These are phyloP conservation scores for Synanthedon tipuliformis DNA, from an alignment of 2,888 invertebrate species.

Conservation along the genomic window DNA sequence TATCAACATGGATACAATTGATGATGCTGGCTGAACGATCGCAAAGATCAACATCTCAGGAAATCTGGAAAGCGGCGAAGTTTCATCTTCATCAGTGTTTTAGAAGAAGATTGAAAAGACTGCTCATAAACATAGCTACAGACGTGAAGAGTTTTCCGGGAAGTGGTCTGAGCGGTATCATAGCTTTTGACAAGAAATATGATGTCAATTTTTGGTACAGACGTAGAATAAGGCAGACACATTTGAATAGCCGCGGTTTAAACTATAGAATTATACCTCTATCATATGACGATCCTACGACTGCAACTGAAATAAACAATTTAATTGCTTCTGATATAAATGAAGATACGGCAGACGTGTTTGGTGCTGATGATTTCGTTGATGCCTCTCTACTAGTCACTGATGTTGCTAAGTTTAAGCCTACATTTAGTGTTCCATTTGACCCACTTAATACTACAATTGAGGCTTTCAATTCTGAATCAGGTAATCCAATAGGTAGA, in stretches of 20 bases:
- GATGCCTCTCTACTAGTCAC: conserved; percentile 27
- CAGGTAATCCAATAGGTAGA: conserved; percentile 14
- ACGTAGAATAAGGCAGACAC: background rate
- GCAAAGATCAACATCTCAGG: conserved; percentile 21
- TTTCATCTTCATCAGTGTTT: conserved; percentile 31
- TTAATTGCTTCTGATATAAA: conserved; percentile 20
- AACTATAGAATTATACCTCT: conserved; percentile 6
- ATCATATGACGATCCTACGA: conserved; percentile 24
- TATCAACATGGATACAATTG: conserved; percentile 44
- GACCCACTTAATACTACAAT: conserved; percentile 19
- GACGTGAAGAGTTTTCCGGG: conserved; percentile 19
- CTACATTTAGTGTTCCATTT: conserved; percentile 36
- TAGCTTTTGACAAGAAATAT: background rate
- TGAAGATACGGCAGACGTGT: conserved; percentile 16
- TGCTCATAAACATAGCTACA: conserved; percentile 24
- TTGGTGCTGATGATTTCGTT: conserved; percentile 33
- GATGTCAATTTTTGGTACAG: background rate
- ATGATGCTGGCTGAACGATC: conserved; percentile 39
- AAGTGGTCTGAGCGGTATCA: conserved; percentile 5
- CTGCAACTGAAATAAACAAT: conserved; percentile 25
- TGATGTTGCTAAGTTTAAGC: conserved; percentile 35
- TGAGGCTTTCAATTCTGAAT: conserved; percentile 24
- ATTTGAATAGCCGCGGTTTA: background rate
- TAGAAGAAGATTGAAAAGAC: conserved; percentile 21
- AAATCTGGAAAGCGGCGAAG: conserved; percentile 35